Conservation (phyloP, 2,888 invertebrate species). For the Athalia rosae region DNA sequence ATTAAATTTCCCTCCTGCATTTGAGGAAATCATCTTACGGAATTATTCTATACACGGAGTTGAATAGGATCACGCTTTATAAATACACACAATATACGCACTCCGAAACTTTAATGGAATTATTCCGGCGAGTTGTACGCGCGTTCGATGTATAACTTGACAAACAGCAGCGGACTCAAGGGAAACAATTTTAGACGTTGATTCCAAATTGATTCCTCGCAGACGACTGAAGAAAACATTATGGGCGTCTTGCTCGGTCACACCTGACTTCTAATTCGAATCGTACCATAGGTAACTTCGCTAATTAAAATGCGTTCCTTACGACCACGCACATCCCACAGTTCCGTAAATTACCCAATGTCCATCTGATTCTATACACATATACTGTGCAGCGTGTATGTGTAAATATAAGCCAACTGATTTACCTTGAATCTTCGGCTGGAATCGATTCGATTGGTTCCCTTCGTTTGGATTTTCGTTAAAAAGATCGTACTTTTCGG, state of each 20-base stretch:
- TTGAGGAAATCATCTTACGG: too few relatives aligned
- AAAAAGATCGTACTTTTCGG: background rate
- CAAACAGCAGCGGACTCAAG: too few relatives aligned
- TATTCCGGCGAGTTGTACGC: too few relatives aligned
- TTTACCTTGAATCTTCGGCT: conserved; percentile 5
- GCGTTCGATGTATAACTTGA: too few relatives aligned
- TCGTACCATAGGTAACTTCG: background rate
- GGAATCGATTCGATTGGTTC: background rate
- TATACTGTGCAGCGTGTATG: background rate
- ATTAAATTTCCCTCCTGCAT: too few relatives aligned
- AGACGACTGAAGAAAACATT: conserved; percentile 14
- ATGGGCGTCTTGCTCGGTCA: background rate
- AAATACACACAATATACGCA: background rate
- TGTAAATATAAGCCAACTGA: background rate
- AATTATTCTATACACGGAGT: too few relatives aligned
- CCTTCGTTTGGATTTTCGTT: background rate
- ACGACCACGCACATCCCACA: conserved; percentile 42
- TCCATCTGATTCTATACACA: background rate
- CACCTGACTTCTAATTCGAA: conserved; percentile 29
- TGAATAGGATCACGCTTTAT: too few relatives aligned
- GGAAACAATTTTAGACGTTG: background rate
- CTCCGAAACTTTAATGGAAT: background rate
- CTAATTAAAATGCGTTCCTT: conserved; percentile 17
- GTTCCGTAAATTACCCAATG: conserved; percentile 35
- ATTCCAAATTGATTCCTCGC: background rate